Evolutionary conservation across 2,888 invertebrate species (phyloP).

Genomic region (Parasteatoda lunata): DNA sequence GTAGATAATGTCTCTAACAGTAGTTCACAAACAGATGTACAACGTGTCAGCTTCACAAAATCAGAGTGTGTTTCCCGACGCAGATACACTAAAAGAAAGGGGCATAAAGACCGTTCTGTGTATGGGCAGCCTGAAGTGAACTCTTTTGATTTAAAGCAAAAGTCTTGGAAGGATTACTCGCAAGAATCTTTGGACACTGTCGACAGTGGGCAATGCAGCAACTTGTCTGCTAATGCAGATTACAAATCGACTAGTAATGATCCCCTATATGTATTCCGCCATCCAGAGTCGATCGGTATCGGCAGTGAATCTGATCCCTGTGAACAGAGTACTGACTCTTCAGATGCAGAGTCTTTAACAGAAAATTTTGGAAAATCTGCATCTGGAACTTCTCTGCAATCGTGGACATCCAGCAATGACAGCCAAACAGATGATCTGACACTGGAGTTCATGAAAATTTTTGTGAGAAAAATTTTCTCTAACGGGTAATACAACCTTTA

Average conservation of each 20-base stretch:
- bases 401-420: constrained; percentile 78
- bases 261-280: constrained; percentile 68
- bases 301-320: constrained; percentile 76
- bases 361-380: constrained; percentile 73
- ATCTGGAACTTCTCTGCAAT: constrained; percentile 80
- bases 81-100: constrained; percentile 47
- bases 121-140: constrained; percentile 70
- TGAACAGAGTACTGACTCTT: constrained; percentile 79
- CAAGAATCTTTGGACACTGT: constrained; percentile 69
- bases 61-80: constrained; percentile 61
- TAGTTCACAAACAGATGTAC: constrained; percentile 50
- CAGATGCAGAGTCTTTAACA: constrained; percentile 70
- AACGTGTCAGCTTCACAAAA: constrained; percentile 54
- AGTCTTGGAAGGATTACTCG: constrained; percentile 65
- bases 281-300: constrained; percentile 68
- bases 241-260: constrained; percentile 56
- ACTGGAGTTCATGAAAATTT: constrained; percentile 80
- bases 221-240: constrained; percentile 47
- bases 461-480: constrained; percentile 80
- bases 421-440: constrained; percentile 79
- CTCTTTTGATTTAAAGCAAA: constrained; percentile 47
- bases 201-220: constrained; percentile 70
- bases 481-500: constrained; percentile 73
- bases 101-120: constrained; percentile 70
- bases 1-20: constrained; percentile 45